A percentile compares a stretch with the other conserved stretches of the same genome.
phyloP scores from a whole-genome alignment of 2,113 vertebrate genomes.

The Macquaria australasica region DNA sequence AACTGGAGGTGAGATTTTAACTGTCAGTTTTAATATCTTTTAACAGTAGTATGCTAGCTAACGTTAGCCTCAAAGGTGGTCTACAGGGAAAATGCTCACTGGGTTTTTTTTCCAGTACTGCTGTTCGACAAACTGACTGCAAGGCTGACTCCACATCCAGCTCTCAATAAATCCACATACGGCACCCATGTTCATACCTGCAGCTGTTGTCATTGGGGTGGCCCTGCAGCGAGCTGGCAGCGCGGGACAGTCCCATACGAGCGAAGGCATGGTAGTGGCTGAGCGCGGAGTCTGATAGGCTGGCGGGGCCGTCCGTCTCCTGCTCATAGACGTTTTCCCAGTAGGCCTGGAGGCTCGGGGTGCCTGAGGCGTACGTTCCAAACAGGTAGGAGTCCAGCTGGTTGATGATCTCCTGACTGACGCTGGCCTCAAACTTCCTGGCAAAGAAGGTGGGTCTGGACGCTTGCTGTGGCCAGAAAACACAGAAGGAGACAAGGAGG shows the following conservation, averaged over 20 bases:
- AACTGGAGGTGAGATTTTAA: no score
- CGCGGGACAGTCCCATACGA: slow-evolving; percentile 89
- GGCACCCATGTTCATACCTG: slow-evolving; percentile 80
- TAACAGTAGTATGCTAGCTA: no score
- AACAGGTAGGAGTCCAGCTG: slow-evolving; percentile 95
- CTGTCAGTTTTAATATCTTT: no score
- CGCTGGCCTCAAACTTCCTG: slow-evolving; percentile 95
- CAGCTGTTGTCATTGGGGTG: slow-evolving; percentile 88
- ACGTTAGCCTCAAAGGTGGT: no score
- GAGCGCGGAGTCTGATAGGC: slow-evolving; percentile 87
- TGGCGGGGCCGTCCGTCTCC: slow-evolving; percentile 87
- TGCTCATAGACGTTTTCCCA: slow-evolving; percentile 93
- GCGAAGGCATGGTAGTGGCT: slow-evolving; percentile 92
- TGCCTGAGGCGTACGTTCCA: slow-evolving; percentile 82
- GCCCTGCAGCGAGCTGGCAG: slow-evolving; percentile 84
- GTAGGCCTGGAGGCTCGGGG: slow-evolving; percentile 90
- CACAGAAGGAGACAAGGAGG: background rate
- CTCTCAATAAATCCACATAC: background rate
- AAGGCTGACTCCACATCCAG: background rate
- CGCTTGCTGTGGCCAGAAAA: slow-evolving; percentile 87
- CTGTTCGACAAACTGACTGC: no score
- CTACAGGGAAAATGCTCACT: no score
- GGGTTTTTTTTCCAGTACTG: no score
- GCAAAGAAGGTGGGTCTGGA: slow-evolving; percentile 97
- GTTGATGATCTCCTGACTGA: slow-evolving; percentile 95